Evolutionary conservation across 2,888 invertebrate species (phyloP), one percentile per base, ranked within the genome.

Genomic region (Stenodera caucasica): DNA sequence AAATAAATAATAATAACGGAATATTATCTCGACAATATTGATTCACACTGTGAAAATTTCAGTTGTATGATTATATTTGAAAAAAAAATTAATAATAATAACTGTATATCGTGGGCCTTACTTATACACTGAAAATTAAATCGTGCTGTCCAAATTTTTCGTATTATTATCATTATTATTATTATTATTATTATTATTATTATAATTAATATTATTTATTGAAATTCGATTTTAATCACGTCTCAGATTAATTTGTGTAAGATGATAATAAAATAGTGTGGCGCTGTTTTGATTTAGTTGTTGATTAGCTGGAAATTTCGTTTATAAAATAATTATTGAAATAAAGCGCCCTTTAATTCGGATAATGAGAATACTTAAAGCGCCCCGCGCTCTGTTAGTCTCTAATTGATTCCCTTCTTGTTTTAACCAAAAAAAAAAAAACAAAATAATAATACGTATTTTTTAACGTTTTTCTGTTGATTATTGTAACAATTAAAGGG

Each of bases 21-120:
- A 75, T 72, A 75, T 75, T 75, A 75, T 80, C 79, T 80, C 78
- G 81, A 81, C 81, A 81, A 81, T 81, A 81, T 81, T 80, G 75
- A 80, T 78, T 78, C 77, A 79, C 78, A 78, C 77, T 78, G 77
- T 80, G 79, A 80, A 77, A 73, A 77, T 80, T 81, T 81, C 79
- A 80, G 79, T 81, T 81, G 78, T 80, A 80, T 80, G 76, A 77
- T 79, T 79, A 80, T 45, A 45, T 45, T 21, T 21, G 21, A 45
- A 37, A 9, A 15, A 37, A 45, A 45, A n/a, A 37, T 14, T 14
- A 35, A 30, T 30, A 30, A 32, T 32, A 32, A 40, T 80, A 80
- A 79, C 75, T 78, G 78, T 80, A 79, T 80, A 80, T 81, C 80
- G 81, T 82, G 82, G 82, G 82, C 82, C 82, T 82, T 82, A 82